Evolutionary conservation across 2,113 vertebrate genomes (phyloP).

Genomic region (Callithrix jacchus): DNA sequence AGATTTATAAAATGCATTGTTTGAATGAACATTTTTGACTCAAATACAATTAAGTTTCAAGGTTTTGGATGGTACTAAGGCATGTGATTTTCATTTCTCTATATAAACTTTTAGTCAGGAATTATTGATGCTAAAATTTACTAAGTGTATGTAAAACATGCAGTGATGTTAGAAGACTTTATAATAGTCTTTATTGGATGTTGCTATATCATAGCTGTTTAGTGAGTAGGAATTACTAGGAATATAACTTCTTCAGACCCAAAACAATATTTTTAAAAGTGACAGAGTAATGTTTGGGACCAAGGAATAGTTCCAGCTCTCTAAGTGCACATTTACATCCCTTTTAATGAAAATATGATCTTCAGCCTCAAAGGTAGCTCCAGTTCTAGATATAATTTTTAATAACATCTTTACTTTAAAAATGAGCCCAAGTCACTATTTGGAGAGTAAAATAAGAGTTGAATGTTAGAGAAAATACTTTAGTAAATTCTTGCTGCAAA

Average conservation of each 20-base stretch:
- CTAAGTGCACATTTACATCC: not conserved
- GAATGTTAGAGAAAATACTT: slow-evolving; percentile 22
- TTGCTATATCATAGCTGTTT: not conserved
- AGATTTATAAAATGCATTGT: not conserved
- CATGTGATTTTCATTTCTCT: not conserved
- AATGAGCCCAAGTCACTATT: not conserved
- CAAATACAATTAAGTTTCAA: slow-evolving; percentile 6
- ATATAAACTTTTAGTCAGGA: not conserved
- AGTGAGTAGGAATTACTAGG: not conserved
- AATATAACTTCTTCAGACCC: not conserved
- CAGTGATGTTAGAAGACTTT: not conserved
- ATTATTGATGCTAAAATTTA: slow-evolving; percentile 29
- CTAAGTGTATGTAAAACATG: not conserved
- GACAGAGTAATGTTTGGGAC: not conserved
- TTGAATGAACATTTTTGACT: not conserved
- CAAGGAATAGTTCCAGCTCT: not conserved
- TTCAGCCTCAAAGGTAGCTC: not conserved
- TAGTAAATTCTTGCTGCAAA: not conserved
- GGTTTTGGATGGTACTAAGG: not conserved
- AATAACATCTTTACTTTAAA: not conserved
- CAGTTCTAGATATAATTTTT: not conserved
- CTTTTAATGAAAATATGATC: slow-evolving; percentile 5
- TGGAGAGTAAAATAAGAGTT: not conserved
- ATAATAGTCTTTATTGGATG: not conserved
- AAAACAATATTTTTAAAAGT: not conserved